phyloP scores from a whole-genome alignment of 2,888 invertebrate genomes.

The Slavum lentiscoides region DNA sequence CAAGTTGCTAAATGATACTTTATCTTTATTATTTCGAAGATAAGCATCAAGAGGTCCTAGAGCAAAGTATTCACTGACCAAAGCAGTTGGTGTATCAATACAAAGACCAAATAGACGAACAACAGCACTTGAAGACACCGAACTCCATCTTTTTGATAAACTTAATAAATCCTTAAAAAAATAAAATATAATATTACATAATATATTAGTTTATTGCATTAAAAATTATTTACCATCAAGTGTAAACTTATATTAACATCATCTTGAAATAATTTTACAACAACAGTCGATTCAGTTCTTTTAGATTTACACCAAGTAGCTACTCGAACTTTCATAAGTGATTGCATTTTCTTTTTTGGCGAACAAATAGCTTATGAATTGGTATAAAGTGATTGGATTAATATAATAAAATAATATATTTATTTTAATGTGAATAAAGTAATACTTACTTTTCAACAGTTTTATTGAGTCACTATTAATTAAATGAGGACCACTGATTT shows the following conservation, averaged over 20 bases:
- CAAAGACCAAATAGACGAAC: conserved; percentile 79
- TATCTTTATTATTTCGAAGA: conserved; percentile 62
- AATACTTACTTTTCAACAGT: conserved; percentile 24
- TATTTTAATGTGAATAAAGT: neutral
- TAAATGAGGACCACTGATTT: conserved; percentile 44
- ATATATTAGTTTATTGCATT: neutral
- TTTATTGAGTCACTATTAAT: conserved; percentile 50
- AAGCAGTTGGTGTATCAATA: conserved; percentile 74
- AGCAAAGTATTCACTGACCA: conserved; percentile 79
- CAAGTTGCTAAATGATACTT: conserved; percentile 66
- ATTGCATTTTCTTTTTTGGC: conserved; percentile 40
- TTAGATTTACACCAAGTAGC: conserved; percentile 48
- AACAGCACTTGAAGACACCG: conserved; percentile 75
- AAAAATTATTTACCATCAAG: conserved; percentile 42
- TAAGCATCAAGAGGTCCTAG: conserved; percentile 79
- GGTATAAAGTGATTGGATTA: neutral
- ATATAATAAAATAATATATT: neutral
- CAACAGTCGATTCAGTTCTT: conserved; percentile 46
- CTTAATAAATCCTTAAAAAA: conserved; percentile 73
- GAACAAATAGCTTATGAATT: conserved; percentile 41
- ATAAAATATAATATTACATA: conserved; percentile 17
- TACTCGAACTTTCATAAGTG: conserved; percentile 47
- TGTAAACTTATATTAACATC: conserved; percentile 47
- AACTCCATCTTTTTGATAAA: conserved; percentile 77
- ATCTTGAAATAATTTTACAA: conserved; percentile 49